Evolutionary conservation across 2,113 vertebrate species (phyloP).

Genomic region (Nycticebus coucang): DNA sequence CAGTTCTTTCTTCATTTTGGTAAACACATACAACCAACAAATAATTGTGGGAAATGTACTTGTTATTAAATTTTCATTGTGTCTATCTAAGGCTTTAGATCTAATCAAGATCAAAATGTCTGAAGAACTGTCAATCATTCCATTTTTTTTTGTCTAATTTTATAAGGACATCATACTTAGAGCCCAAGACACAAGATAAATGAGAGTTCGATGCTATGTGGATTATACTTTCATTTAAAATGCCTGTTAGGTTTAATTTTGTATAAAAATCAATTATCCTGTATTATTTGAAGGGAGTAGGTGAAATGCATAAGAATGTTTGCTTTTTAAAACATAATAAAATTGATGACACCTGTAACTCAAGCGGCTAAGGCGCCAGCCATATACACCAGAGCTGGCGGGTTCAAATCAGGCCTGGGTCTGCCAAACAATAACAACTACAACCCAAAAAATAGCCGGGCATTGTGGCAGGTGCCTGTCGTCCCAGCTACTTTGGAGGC

Average conservation of each 20-base stretch:
- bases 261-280: slow-evolving; percentile 1
- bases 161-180: background rate
- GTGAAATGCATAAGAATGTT: background rate
- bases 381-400: too few species aligned
- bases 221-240: slow-evolving; percentile 10
- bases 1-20: background rate
- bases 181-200: background rate
- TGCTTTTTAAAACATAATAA: background rate
- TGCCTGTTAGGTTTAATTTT: slow-evolving; percentile 14
- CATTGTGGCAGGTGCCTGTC: too few species aligned
- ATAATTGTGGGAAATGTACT: slow-evolving; percentile 12
- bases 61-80: background rate
- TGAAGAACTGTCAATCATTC: background rate
- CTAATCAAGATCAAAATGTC: slow-evolving; percentile 9
- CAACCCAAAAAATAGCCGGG: too few species aligned
- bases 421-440: too few species aligned
- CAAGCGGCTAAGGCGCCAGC: too few species aligned
- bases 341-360: too few species aligned
- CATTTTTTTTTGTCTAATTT: slow-evolving; percentile 40
- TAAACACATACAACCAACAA: slow-evolving; percentile 37
- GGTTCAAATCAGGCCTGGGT: too few species aligned
- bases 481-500: too few species aligned
- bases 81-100: background rate
- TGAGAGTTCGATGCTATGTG: background rate
- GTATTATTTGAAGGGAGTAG: background rate